Conservation (phyloP, 2,113 vertebrate genomes). For the Psittacara wagleri region DNA sequence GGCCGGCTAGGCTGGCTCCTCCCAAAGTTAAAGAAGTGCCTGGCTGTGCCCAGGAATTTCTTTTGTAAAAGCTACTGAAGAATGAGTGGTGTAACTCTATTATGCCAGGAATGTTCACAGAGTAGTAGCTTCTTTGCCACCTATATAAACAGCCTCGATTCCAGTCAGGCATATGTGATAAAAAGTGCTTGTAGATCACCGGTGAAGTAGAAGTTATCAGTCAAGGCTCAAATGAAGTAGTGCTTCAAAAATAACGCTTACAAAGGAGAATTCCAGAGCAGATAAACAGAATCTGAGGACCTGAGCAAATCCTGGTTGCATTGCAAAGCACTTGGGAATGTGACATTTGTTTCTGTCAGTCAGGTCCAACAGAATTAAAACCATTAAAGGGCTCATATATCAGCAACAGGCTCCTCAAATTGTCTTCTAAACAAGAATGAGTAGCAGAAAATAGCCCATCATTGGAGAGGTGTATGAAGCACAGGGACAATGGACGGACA, state of each 20-base stretch:
- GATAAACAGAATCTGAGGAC: neutral
- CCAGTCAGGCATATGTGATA: neutral
- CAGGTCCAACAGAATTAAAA: neutral
- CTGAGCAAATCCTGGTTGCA: neutral
- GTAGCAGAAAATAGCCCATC: neutral
- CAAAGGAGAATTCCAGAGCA: slow-evolving; percentile 6
- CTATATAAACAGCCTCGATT: neutral
- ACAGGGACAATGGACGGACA: neutral
- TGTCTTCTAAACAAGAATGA: neutral
- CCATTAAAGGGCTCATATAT: neutral
- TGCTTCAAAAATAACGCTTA: neutral
- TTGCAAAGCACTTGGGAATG: neutral
- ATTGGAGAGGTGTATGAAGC: neutral
- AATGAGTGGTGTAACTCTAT: slow-evolving; percentile 1
- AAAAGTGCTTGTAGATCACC: neutral
- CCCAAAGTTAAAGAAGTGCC: neutral
- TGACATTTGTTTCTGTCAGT: slow-evolving; percentile 38
- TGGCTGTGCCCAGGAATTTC: slow-evolving; percentile 21
- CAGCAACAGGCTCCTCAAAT: neutral
- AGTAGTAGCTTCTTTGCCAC: neutral
- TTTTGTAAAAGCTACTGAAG: slow-evolving; percentile 25
- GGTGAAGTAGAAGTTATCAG: neutral
- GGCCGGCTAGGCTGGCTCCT: neutral
- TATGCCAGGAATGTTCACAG: slow-evolving; percentile 32
- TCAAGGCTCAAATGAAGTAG: neutral